Evolutionary conservation across 2,113 vertebrate species (phyloP).

Genomic region (Chaetura pelagica): DNA sequence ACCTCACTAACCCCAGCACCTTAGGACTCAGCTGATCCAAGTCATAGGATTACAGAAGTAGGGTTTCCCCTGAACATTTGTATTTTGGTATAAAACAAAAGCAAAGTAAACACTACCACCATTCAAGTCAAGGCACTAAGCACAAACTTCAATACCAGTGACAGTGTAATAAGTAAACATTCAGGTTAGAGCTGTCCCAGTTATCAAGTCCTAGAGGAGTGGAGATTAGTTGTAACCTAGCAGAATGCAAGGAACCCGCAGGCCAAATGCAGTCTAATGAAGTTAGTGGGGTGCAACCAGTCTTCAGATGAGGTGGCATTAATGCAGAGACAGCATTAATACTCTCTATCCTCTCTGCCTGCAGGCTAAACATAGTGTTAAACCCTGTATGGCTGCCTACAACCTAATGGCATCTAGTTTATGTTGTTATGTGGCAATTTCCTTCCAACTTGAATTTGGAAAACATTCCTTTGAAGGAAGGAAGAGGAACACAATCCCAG

Average conservation of each 20-base stretch:
- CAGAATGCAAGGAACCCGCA: not conserved
- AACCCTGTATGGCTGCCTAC: not conserved
- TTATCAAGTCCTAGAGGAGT: not conserved
- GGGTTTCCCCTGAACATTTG: not conserved
- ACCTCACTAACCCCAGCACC: not conserved
- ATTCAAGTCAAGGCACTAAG: too few species aligned
- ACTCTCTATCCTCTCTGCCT: too few species aligned
- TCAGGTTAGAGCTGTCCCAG: not conserved
- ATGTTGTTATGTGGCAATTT: not conserved
- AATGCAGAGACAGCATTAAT: not conserved
- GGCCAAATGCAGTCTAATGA: not conserved
- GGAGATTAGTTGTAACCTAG: not conserved
- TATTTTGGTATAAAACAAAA: not conserved
- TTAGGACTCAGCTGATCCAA: not conserved
- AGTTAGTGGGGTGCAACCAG: too few species aligned
- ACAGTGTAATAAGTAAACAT: rapidly evolving
- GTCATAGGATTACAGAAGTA: not conserved
- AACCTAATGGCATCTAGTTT: not conserved
- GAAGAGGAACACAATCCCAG: not conserved
- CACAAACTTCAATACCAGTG: not conserved
- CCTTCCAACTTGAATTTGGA: not conserved
- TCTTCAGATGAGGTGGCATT: too few species aligned
- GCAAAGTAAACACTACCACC: not conserved
- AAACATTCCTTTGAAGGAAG: not conserved
- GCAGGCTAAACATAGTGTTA: not conserved